These are phyloP conservation scores for Polydrusus tereticollis DNA, from an alignment of 2,888 invertebrate genomes.

Conservation along the genomic window DNA sequence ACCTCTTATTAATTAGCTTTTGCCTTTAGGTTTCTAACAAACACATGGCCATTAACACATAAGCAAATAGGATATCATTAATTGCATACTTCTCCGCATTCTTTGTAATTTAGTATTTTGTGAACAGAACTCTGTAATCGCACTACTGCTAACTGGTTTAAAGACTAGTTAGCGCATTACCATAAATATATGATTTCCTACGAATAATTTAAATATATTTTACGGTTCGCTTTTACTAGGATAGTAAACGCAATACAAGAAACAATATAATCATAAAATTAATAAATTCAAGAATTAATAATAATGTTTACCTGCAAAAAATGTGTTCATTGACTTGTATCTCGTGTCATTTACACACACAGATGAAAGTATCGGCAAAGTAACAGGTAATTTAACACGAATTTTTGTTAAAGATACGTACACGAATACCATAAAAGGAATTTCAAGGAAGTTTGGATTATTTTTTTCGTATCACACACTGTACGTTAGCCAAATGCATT, in stretches of 20 bases:
- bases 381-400: neutral
- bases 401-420: neutral
- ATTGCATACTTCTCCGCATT: neutral
- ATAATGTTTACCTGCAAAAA: constrained; percentile 8
- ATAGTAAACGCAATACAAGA: neutral
- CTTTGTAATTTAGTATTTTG: neutral
- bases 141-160: neutral
- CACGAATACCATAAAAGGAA: neutral
- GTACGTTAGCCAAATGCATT: no score
- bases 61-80: no score
- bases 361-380: neutral
- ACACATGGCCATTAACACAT: no score
- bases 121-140: neutral
- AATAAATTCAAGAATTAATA: constrained; percentile 7
- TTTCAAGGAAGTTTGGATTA: neutral
- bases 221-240: neutral
- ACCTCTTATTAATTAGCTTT: no score
- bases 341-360: neutral
- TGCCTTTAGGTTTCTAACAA: no score
- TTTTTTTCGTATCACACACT: no score
- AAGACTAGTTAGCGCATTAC: neutral
- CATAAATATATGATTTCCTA: neutral
- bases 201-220: constrained; percentile 1
- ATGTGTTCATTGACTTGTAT: constrained; percentile 21
- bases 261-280: neutral